Conservation (phyloP, 2,113 vertebrate species). For the Sigmodon hispidus region DNA sequence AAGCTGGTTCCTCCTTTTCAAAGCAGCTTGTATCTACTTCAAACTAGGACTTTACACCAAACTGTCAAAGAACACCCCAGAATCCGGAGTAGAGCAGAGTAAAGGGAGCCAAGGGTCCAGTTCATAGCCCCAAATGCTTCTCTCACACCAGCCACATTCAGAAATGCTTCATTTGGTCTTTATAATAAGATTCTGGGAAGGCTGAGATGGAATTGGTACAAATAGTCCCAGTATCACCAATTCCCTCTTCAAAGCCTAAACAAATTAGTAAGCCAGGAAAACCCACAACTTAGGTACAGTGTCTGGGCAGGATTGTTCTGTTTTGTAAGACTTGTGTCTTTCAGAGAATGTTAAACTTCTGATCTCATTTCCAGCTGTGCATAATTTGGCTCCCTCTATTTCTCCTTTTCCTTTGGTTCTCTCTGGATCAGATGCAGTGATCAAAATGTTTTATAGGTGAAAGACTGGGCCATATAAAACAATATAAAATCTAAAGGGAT, state of each 20-base stretch:
- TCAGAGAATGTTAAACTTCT: neutral
- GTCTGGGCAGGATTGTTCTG: neutral
- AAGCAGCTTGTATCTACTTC: neutral
- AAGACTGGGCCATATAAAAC: conserved; percentile 1
- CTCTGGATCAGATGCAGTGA: neutral
- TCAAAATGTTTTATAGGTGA: neutral
- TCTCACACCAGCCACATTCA: neutral
- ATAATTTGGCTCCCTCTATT: neutral
- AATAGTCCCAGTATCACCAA: neutral
- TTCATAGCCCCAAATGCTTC: neutral
- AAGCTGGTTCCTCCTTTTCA: neutral
- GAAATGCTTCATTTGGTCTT: neutral
- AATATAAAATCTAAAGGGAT: conserved; percentile 13
- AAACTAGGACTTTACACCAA: neutral
- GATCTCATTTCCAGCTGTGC: neutral
- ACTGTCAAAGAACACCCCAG: too few species aligned
- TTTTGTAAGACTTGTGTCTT: neutral
- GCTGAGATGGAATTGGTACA: neutral
- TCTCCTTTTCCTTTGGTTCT: neutral
- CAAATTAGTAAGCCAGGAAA: neutral
- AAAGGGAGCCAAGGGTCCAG: neutral
- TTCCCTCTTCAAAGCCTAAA: neutral
- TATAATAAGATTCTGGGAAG: neutral
- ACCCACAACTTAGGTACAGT: neutral
- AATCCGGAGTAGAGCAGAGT: neutral